A percentile compares a stretch with the other conserved stretches of the same genome.
Evolutionary conservation across 2,797 vertebrate species (phyloP).

Genomic region (Notoglanidium macrostoma): DNA sequence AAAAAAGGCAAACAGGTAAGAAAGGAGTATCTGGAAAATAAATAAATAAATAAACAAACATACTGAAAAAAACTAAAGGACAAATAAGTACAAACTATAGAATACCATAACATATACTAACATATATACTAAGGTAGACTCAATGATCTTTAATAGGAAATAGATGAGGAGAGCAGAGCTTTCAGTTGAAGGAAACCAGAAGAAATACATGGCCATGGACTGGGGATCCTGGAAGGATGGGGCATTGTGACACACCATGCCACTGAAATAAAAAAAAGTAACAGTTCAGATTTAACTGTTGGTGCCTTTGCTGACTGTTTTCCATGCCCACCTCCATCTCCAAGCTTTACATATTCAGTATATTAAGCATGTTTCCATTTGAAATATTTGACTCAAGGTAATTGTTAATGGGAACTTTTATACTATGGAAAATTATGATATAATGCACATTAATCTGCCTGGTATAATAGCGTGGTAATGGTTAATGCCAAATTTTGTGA

Average conservation of each 20-base stretch:
- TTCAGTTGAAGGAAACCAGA: not conserved
- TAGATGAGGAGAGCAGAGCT: not conserved
- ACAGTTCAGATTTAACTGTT: not conserved
- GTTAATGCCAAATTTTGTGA: conserved; percentile 66
- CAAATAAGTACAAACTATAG: too few relatives aligned
- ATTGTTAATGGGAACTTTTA: conserved; percentile 61
- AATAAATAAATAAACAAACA: too few relatives aligned
- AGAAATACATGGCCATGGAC: not conserved
- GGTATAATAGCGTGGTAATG: conserved; percentile 70
- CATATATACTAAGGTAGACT: not conserved
- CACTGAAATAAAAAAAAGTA: not conserved
- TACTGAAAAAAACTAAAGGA: too few relatives aligned
- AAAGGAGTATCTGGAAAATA: too few relatives aligned
- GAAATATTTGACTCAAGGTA: conserved; percentile 59
- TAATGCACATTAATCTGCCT: conserved; percentile 71
- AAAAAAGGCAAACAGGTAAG: not conserved
- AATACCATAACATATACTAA: too few relatives aligned
- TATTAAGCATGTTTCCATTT: conserved; percentile 58
- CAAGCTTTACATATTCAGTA: not conserved
- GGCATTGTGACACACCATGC: not conserved
- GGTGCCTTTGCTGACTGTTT: not conserved
- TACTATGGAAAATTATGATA: conserved; percentile 70
- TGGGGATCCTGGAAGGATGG: not conserved
- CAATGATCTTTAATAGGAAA: not conserved
- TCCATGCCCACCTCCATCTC: not conserved